These are phyloP conservation scores for Anthopleura xanthogrammica DNA, from an alignment of 92 coral and sea anemone species.

Conservation along the genomic window DNA sequence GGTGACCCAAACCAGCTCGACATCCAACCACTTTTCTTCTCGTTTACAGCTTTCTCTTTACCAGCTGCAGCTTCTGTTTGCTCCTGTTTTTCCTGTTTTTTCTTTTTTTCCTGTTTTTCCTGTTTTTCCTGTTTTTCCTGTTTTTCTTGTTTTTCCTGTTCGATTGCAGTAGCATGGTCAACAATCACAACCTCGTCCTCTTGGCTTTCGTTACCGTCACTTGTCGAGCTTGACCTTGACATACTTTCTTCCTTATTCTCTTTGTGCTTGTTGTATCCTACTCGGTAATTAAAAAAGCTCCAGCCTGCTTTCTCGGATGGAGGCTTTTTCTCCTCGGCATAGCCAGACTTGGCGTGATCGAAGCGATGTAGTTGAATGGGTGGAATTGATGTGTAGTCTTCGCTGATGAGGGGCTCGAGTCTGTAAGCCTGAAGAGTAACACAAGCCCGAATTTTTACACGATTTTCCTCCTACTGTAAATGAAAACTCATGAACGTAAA, in stretches of 20 bases:
- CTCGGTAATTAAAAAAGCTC: conserved; percentile 54
- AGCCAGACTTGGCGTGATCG: conserved; percentile 61
- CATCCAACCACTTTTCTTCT: conserved; percentile 54
- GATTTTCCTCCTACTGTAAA: too few relatives aligned
- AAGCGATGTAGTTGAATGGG: conserved; percentile 87
- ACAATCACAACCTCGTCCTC: conserved; percentile 49
- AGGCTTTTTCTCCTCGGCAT: conserved; percentile 61
- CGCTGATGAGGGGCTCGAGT: conserved; percentile 92
- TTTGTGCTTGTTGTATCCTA: conserved; percentile 49
- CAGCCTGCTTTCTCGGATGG: conserved; percentile 59
- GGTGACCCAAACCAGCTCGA: conserved; percentile 59
- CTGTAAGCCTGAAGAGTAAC: conserved; percentile 77
- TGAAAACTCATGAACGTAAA: too few relatives aligned
- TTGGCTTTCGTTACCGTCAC: conserved; percentile 35
- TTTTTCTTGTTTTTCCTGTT: conserved; percentile 10
- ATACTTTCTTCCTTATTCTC: conserved; percentile 44
- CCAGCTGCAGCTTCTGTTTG: conserved; percentile 25
- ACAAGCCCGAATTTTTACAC: background rate
- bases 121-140: conserved; percentile 5
- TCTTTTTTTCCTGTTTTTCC: background rate
- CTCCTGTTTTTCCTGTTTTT: conserved; percentile 15
- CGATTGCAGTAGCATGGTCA: conserved; percentile 41
- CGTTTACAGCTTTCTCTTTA: background rate
- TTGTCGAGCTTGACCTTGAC: conserved; percentile 28
- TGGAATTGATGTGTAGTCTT: conserved; percentile 73